Percentiles rank a stretch among this genome's conserved stretches.
These are phyloP conservation scores for Decapterus maruadsi DNA, from an alignment of 2,797 vertebrate species.

Conservation along the genomic window DNA sequence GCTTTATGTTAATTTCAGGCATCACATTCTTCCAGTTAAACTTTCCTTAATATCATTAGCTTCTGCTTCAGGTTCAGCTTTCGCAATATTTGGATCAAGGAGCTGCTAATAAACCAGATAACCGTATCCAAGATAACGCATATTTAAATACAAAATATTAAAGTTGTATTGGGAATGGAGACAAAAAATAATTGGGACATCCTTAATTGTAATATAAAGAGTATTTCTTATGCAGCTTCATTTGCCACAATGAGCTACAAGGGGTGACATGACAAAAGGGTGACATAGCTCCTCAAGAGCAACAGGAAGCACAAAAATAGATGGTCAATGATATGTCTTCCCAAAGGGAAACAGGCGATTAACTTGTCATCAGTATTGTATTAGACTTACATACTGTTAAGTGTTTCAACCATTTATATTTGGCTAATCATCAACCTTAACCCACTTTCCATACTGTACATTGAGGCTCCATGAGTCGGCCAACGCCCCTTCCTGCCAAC, in stretches of 20 bases:
- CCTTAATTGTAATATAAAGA: background rate
- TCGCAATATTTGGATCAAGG: background rate
- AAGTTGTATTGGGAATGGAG: background rate
- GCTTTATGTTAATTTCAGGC: background rate
- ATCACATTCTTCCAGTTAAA: background rate
- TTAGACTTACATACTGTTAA: background rate
- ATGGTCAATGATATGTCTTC: slow-evolving; percentile 22
- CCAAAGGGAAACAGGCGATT: slow-evolving; percentile 47
- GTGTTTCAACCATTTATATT: slow-evolving; percentile 7
- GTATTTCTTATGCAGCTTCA: background rate
- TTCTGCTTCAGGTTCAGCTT: background rate
- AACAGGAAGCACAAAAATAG: slow-evolving; percentile 67
- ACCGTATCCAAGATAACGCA: background rate
- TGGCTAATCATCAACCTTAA: background rate
- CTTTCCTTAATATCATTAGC: background rate
- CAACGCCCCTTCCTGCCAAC: slow-evolving; percentile 34
- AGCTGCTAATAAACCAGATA: background rate
- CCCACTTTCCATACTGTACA: background rate
- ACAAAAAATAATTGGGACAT: background rate
- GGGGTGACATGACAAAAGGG: too few relatives aligned
- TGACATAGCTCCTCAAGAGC: slow-evolving; percentile 25
- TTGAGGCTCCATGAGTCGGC: slow-evolving; percentile 5
- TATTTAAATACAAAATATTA: background rate
- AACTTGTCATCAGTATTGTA: slow-evolving; percentile 34
- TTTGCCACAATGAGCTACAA: background rate